Evolutionary conservation across 2,113 vertebrate genomes (phyloP).

Genomic region (Riparia riparia): DNA sequence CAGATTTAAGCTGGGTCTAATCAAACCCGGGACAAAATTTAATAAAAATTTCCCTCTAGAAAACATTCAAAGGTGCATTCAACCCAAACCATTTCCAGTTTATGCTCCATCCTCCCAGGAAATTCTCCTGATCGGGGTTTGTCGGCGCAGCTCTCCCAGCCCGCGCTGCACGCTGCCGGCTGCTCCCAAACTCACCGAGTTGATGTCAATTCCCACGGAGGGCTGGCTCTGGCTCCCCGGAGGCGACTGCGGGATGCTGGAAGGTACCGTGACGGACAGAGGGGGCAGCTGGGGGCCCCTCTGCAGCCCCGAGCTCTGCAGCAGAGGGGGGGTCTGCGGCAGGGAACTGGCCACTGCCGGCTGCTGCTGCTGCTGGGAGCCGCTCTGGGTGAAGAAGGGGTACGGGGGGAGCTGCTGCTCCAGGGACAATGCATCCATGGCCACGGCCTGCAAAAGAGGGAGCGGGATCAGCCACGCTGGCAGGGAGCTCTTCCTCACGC

Average conservation of each 20-base stretch:
- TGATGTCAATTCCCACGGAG: conserved; percentile 86
- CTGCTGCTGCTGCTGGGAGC: conserved; percentile 83
- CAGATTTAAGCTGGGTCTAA: rapidly evolving
- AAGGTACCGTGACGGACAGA: conserved; percentile 80
- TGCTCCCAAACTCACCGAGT: conserved; percentile 82
- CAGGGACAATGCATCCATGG: conserved; percentile 88
- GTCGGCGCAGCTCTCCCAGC: rapidly evolving
- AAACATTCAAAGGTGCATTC: not conserved
- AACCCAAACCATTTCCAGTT: not conserved
- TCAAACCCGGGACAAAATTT: not conserved
- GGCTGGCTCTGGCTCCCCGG: conserved; percentile 86
- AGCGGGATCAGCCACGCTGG: not conserved
- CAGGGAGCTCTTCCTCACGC: too few relatives aligned
- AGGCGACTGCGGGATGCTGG: conserved; percentile 86
- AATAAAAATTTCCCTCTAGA: not conserved
- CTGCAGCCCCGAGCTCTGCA: conserved; percentile 80
- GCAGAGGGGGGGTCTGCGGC: conserved; percentile 78
- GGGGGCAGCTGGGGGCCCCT: conserved; percentile 88
- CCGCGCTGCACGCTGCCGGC: rapidly evolving
- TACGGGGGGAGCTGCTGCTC: conserved; percentile 95
- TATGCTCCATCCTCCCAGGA: not conserved
- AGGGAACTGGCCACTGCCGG: conserved; percentile 84
- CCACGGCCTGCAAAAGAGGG: conserved; percentile 76
- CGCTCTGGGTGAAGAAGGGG: conserved; percentile 88
- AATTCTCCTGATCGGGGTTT: rapidly evolving